Percentiles rank a stretch among this genome's conserved stretches.
Evolutionary conservation across 2,888 invertebrate species (phyloP).

Genomic region (Lasioglossum lativentre): DNA sequence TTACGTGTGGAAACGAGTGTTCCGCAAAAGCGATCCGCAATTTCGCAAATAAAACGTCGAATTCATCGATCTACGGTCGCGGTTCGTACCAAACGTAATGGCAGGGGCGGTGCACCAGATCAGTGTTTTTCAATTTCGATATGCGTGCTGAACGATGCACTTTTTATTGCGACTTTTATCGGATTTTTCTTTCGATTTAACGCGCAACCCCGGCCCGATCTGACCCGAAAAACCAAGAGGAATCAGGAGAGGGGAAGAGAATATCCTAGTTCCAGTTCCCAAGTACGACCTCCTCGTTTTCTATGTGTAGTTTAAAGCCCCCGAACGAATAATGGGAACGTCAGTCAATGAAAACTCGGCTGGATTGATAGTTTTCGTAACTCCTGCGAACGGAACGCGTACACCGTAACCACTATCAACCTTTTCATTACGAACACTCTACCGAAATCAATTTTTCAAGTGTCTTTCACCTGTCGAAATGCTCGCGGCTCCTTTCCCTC

Average conservation of each 20-base stretch:
- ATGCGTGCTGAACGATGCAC: constrained; percentile 35
- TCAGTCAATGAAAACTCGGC: neutral
- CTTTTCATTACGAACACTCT: neutral
- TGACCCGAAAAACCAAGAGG: neutral
- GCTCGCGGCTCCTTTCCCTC: neutral
- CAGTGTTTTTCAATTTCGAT: constrained; percentile 50
- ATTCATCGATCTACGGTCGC: neutral
- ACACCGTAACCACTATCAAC: neutral
- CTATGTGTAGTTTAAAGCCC: constrained; percentile 9
- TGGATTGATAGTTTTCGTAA: neutral
- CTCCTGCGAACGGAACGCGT: neutral
- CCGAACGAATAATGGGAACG: constrained; percentile 3
- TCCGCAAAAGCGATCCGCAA: neutral
- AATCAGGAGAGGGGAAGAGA: neutral
- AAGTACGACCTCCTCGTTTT: neutral
- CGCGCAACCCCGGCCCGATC: constrained; percentile 8
- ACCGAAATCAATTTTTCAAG: neutral
- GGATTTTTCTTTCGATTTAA: constrained; percentile 45
- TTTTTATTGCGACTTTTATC: constrained; percentile 50
- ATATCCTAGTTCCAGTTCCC: constrained; percentile 37
- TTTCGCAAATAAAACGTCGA: constrained; percentile 25
- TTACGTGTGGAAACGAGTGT: neutral
- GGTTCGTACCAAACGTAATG: neutral
- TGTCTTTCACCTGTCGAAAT: neutral
- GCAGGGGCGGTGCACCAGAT: neutral